Evolutionary conservation across 1,140 invertebrate genomes (phyloP).

Genomic region (Spodoptera litura): DNA sequence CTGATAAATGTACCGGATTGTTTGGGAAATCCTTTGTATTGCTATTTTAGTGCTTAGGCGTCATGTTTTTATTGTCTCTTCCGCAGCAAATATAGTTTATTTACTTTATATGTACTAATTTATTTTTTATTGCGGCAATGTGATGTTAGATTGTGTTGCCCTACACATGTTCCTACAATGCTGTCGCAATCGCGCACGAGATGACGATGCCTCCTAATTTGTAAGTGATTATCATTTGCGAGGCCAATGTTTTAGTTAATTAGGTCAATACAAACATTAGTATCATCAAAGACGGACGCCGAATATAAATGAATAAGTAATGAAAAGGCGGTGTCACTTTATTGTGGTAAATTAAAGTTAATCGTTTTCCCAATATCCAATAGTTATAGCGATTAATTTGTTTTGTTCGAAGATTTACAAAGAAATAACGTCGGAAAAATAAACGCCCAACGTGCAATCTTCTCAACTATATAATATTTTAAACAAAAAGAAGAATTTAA

Average conservation of each 20-base stretch:
- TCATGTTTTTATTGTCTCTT: constrained; percentile 12
- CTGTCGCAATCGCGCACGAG: constrained; percentile 7
- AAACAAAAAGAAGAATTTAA: constrained; percentile 20
- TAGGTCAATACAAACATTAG: constrained; percentile 32
- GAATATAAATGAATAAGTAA: background rate
- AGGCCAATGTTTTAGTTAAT: constrained; percentile 14
- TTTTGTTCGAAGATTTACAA: too few species aligned
- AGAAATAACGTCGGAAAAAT: too few species aligned
- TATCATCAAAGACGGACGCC: constrained; percentile 10
- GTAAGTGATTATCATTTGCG: constrained; percentile 21
- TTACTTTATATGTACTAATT: background rate
- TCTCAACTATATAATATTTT: constrained; percentile 3
- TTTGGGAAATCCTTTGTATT: constrained; percentile 35
- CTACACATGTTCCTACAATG: background rate
- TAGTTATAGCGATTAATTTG: too few species aligned
- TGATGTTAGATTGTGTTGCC: background rate
- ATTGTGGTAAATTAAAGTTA: too few species aligned
- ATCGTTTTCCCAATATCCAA: too few species aligned
- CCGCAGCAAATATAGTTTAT: background rate
- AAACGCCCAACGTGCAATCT: too few species aligned
- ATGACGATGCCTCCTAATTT: constrained; percentile 23
- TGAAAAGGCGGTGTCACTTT: too few species aligned
- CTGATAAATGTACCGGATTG: constrained; percentile 21
- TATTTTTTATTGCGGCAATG: background rate
- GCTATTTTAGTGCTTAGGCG: constrained; percentile 9